Evolutionary conservation across 2,888 invertebrate genomes (phyloP).

Genomic region (Drepanosiphum platanoidis): DNA sequence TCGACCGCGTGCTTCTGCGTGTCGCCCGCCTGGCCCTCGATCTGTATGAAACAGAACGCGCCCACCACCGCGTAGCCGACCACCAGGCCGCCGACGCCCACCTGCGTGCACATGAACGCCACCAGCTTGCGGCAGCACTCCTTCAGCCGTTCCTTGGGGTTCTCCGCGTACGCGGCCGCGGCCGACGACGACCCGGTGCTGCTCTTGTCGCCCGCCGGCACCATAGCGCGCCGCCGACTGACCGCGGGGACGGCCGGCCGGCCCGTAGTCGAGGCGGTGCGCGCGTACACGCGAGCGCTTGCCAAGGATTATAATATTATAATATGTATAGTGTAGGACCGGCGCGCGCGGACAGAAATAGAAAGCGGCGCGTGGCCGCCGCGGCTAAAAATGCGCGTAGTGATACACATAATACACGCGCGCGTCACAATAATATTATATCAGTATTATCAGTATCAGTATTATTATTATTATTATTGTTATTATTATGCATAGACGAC

Average conservation of each 20-base stretch:
- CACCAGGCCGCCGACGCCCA: slow-evolving; percentile 87
- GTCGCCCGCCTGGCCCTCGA: slow-evolving; percentile 73
- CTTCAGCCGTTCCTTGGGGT: slow-evolving; percentile 80
- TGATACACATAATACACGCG: neutral
- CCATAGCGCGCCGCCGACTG: slow-evolving; percentile 58
- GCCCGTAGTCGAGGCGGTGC: too few species aligned
- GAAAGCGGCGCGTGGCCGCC: slow-evolving; percentile 42
- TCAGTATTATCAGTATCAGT: too few species aligned
- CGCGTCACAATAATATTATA: slow-evolving; percentile 22
- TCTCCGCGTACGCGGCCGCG: slow-evolving; percentile 74
- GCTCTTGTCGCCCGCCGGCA: slow-evolving; percentile 58
- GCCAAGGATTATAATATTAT: slow-evolving; percentile 8
- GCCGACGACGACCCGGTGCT: slow-evolving; percentile 69
- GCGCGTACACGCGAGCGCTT: neutral
- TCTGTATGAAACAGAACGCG: slow-evolving; percentile 81
- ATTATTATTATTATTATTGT: too few species aligned
- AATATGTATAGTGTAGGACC: neutral
- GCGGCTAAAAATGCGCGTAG: slow-evolving; percentile 46
- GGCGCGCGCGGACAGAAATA: slow-evolving; percentile 31
- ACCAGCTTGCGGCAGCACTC: slow-evolving; percentile 86
- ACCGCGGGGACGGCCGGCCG: neutral
- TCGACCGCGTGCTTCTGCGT: slow-evolving; percentile 67
- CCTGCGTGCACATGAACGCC: slow-evolving; percentile 92
- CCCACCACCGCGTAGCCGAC: slow-evolving; percentile 88
- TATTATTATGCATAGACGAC: too few species aligned